Conservation (phyloP, 2,797 vertebrate genomes). For the Xyrichtys novacula region DNA sequence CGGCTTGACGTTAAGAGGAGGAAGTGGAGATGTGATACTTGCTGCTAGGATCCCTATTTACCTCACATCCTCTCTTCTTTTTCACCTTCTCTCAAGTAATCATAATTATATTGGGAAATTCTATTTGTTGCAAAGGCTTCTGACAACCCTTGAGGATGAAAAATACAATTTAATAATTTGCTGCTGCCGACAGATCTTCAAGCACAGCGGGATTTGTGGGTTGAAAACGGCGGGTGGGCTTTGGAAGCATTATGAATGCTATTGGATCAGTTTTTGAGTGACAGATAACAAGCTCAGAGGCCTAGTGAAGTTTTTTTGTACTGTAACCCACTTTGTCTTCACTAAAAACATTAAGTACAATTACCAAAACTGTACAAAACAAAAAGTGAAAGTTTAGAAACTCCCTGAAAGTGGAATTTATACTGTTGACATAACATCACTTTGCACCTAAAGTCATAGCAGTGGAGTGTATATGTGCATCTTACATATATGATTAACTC, state of each 20-base stretch:
- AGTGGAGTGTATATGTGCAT: too few relatives aligned
- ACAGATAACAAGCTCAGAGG: constrained; percentile 72
- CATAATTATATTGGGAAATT: constrained; percentile 77
- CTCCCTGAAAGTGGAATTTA: too few relatives aligned
- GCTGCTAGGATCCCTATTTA: constrained; percentile 33
- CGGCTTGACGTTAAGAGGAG: constrained; percentile 34
- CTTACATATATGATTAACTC: too few relatives aligned
- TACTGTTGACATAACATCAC: too few relatives aligned
- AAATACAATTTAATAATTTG: constrained; percentile 80
- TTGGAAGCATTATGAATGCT: constrained; percentile 73
- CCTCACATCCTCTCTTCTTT: constrained; percentile 43
- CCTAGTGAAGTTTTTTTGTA: constrained; percentile 41
- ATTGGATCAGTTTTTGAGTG: constrained; percentile 76
- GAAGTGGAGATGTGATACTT: constrained; percentile 35
- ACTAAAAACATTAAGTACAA: too few relatives aligned
- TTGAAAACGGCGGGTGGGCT: constrained; percentile 73
- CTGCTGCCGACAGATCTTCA: constrained; percentile 73
- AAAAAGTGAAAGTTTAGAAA: too few relatives aligned
- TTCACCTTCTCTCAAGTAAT: constrained; percentile 65
- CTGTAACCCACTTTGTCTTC: too few relatives aligned
- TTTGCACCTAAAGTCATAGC: too few relatives aligned
- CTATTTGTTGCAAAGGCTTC: constrained; percentile 71
- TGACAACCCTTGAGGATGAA: constrained; percentile 71
- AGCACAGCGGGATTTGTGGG: constrained; percentile 73
- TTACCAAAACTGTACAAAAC: too few relatives aligned